A percentile compares a stretch with the other conserved stretches of the same genome.
Conservation (phyloP, 1,140 invertebrate species). For the Caenorhabditis brenneri region DNA sequence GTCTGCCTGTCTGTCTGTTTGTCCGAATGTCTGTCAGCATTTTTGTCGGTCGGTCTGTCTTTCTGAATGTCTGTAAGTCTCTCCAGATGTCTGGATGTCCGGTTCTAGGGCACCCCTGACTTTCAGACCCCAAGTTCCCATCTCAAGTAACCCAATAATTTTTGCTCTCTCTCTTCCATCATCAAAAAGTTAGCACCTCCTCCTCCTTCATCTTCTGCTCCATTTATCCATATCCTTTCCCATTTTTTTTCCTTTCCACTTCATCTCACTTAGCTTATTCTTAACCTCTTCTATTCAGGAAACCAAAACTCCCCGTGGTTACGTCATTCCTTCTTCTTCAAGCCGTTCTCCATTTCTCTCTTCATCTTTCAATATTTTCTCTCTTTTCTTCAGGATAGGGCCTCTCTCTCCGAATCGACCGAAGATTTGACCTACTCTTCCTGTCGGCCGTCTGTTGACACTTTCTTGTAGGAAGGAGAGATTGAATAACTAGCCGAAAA, state of each 20-base stretch:
- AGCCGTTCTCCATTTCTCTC: neutral
- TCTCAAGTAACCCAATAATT: no score
- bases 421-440: constrained; percentile 34
- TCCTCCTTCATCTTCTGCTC: neutral
- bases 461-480: neutral
- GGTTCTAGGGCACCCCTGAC: no score
- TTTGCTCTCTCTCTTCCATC: no score
- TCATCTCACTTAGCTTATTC: constrained; percentile 19
- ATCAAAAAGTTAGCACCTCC: no score
- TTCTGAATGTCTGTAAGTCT: no score
- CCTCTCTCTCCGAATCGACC: no score
- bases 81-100: no score
- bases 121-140: no score
- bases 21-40: no score
- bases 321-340: neutral
- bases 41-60: no score
- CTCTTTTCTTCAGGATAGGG: neutral
- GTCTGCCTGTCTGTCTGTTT: no score
- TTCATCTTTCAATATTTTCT: neutral
- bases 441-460: constrained; percentile 7
- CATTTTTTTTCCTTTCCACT: neutral
- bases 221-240: no score
- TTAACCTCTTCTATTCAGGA: neutral
- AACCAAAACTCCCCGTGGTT: neutral
- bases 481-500: neutral